These are phyloP conservation scores for Ormia ochracea DNA, from an alignment of 2,888 invertebrate genomes.

Conservation along the genomic window DNA sequence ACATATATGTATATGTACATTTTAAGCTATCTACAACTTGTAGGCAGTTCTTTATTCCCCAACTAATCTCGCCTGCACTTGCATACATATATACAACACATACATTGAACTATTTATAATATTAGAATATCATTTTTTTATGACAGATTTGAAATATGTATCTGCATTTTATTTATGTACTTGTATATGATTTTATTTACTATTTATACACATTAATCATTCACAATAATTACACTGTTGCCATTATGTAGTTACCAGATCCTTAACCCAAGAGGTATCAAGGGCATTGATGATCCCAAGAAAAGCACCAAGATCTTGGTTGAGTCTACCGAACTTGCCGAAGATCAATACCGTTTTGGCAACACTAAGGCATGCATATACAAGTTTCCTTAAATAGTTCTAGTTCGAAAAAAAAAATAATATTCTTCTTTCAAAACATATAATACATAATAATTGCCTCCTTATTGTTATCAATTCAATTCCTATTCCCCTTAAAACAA, in stretches of 20 bases:
- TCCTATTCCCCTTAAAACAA: background rate
- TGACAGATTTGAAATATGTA: background rate
- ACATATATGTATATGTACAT: too few species aligned
- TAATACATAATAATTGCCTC: slow-evolving; percentile 13
- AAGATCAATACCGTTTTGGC: slow-evolving; percentile 96
- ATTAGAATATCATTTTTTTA: background rate
- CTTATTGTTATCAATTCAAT: background rate
- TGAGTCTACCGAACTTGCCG: slow-evolving; percentile 88
- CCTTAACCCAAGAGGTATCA: slow-evolving; percentile 93
- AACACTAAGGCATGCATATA: slow-evolving; percentile 94
- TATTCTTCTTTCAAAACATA: slow-evolving; percentile 53
- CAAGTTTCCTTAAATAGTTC: slow-evolving; percentile 44
- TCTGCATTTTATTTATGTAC: background rate
- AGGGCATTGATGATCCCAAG: slow-evolving; percentile 86
- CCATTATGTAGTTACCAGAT: slow-evolving; percentile 91
- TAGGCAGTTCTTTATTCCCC: slow-evolving; percentile 14
- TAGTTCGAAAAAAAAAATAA: slow-evolving; percentile 31
- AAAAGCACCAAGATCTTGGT: slow-evolving; percentile 90
- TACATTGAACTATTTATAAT: background rate
- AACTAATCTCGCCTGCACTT: background rate
- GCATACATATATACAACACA: background rate
- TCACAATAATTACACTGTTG: slow-evolving; percentile 41
- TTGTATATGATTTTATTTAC: background rate
- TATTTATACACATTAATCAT: slow-evolving; percentile 22
- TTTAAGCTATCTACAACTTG: too few species aligned